Conservation (phyloP, 1,140 invertebrate genomes). For the Patella vulgata region DNA sequence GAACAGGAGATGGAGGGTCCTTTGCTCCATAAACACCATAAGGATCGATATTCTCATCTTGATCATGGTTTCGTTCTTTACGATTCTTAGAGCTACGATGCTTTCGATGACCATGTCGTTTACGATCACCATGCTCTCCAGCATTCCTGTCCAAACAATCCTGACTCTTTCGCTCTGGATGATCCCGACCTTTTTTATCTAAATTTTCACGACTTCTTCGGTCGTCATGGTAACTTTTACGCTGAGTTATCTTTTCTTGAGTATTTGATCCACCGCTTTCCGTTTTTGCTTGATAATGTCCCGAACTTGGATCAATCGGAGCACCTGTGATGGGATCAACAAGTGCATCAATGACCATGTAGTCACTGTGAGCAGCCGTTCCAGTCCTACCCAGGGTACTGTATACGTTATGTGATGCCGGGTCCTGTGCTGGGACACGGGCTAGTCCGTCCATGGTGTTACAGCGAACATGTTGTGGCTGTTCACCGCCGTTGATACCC, state of each 20-base stretch:
- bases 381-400: not conserved
- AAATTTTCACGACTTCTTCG: not conserved
- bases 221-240: too few relatives aligned
- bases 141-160: too few relatives aligned
- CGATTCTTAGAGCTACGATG: too few relatives aligned
- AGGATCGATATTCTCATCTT: too few relatives aligned
- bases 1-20: constrained; percentile 5
- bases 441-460: too few relatives aligned
- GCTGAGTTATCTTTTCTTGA: too few relatives aligned
- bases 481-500: not conserved
- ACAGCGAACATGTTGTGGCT: not conserved
- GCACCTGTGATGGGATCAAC: not conserved
- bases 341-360: not conserved
- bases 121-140: too few relatives aligned
- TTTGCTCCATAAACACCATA: not conserved
- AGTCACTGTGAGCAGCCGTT: not conserved
- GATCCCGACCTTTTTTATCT: not conserved
- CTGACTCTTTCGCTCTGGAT: not conserved
- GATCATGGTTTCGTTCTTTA: too few relatives aligned
- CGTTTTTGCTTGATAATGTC: too few relatives aligned
- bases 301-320: not conserved
- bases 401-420: not conserved
- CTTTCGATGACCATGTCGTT: too few relatives aligned
- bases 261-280: too few relatives aligned
- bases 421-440: too few relatives aligned